Evolutionary conservation across 2,888 invertebrate species (phyloP).

Genomic region (Cinara cedri): DNA sequence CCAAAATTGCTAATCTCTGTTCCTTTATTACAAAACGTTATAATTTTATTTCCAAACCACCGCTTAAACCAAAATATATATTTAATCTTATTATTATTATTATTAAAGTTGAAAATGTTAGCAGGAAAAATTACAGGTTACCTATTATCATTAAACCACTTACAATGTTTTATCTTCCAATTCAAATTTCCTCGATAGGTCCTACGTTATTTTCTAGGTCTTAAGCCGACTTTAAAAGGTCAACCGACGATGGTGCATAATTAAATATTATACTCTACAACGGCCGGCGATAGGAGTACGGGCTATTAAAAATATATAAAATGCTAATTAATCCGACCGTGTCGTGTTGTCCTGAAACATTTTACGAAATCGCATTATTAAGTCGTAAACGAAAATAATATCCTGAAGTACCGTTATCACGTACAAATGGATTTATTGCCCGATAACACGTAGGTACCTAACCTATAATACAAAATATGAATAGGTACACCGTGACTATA

Average conservation of each 20-base stretch:
- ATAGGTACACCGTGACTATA: background rate
- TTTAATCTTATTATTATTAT: too few species aligned
- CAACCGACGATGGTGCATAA: slow-evolving; percentile 34
- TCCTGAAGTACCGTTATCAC: background rate
- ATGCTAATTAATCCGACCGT: slow-evolving; percentile 37
- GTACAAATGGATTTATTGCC: slow-evolving; percentile 30
- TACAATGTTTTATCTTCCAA: too few species aligned
- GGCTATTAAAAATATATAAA: slow-evolving; percentile 42
- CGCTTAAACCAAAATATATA: too few species aligned
- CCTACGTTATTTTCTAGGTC: background rate
- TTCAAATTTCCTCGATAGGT: background rate
- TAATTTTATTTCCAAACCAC: too few species aligned
- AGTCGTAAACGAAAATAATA: slow-evolving; percentile 28
- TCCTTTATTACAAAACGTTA: too few species aligned
- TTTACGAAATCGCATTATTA: slow-evolving; percentile 25
- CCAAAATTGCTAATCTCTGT: too few species aligned
- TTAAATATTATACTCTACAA: slow-evolving; percentile 21
- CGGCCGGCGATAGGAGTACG: background rate
- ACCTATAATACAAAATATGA: background rate
- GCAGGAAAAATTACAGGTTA: too few species aligned
- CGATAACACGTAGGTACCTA: slow-evolving; percentile 8
- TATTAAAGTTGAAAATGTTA: too few species aligned
- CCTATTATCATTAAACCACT: too few species aligned
- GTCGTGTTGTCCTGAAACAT: background rate
- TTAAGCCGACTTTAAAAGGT: slow-evolving; percentile 19